Evolutionary conservation across 2,113 vertebrate species (phyloP), one percentile per base, ranked within the genome.

Genomic region (Empidonax alnorum): DNA sequence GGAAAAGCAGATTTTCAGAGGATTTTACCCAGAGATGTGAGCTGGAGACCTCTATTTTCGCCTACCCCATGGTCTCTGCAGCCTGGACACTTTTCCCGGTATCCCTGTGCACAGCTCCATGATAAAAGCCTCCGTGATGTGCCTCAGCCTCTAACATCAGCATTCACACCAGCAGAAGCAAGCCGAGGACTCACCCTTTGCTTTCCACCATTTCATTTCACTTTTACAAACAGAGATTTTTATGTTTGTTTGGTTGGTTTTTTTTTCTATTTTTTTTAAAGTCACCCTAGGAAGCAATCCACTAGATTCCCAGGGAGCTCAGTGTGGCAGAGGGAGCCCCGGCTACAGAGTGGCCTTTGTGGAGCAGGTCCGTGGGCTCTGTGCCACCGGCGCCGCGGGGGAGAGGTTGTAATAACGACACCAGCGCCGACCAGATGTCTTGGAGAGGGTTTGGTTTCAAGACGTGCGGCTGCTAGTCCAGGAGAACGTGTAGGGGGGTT

Each of bases 371-470:
- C 1, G 0, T 8, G 65, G 93, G 94, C 85, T 71, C 42, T 3
- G 11, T 84, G 94, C 95, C 94, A 93, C 82, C 17, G 4, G 67
- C 41, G 4, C 82, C 11, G 21, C 4, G 5, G 92, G 90, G 71
- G 85, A 88, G 79, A 88, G 83, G 63, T 77, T 61, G 90, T 84
- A 90, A 93, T 84, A 94, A 93, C 6, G 76, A 75, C 96, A 72
- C 61, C 90, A 61, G 87, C 41, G 3, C 71, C 12, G 39, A 58
- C 92, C 93, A 95, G 93, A 94, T 95, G 93, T 94, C 94, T 87
- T 72, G 65, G 49, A 4, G 52, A 72, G 90, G 88, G 56, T 94
- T 87, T 75, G 55, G 69, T 96, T 97, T 96, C 96, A 72, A 78
- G 88, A 84, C 4, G 27, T 79, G 42, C 4, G 68, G 92, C 90